A percentile compares a stretch with the other conserved stretches of the same genome.
Evolutionary conservation across 2,888 invertebrate species (phyloP).

Genomic region (Dasypogon diadema): DNA sequence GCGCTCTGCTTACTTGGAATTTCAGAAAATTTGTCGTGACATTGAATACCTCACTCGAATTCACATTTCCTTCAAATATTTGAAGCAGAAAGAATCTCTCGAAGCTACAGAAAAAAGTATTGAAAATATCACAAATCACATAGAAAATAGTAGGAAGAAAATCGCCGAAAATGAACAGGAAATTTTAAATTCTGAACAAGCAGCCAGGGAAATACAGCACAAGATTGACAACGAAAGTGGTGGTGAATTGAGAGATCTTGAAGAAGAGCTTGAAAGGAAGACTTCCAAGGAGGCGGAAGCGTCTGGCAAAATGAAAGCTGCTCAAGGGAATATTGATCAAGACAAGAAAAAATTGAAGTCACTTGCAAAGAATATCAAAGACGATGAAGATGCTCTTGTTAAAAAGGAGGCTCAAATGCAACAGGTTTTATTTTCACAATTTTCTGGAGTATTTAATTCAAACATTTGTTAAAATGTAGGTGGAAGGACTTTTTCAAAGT

Average conservation of each 20-base stretch:
- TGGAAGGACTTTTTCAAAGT: constrained; percentile 75
- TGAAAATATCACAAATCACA: constrained; percentile 71
- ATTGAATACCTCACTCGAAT: constrained; percentile 84
- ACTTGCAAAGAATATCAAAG: constrained; percentile 75
- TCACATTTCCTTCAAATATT: constrained; percentile 68
- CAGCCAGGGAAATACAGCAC: constrained; percentile 74
- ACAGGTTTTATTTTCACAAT: constrained; percentile 65
- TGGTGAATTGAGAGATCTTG: constrained; percentile 74
- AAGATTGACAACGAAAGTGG: constrained; percentile 78
- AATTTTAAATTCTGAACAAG: constrained; percentile 71
- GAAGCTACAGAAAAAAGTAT: constrained; percentile 71
- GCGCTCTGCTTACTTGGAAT: constrained; percentile 85
- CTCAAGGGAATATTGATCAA: constrained; percentile 75
- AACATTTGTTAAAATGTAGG: constrained; percentile 63
- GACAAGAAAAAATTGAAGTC: constrained; percentile 79
- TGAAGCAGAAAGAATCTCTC: constrained; percentile 68
- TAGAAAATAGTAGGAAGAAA: constrained; percentile 71
- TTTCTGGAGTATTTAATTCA: not conserved
- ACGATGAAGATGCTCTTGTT: constrained; percentile 75
- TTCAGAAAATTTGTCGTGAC: constrained; percentile 86
- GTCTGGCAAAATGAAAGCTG: constrained; percentile 74
- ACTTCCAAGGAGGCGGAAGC: constrained; percentile 78
- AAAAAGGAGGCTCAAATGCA: constrained; percentile 74
- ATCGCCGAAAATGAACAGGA: constrained; percentile 73
- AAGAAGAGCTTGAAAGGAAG: constrained; percentile 73